A percentile compares a stretch with the other conserved stretches of the same genome.
These are phyloP conservation scores for Typhlichthys subterraneus DNA, from an alignment of 2,797 vertebrate species.

Conservation along the genomic window DNA sequence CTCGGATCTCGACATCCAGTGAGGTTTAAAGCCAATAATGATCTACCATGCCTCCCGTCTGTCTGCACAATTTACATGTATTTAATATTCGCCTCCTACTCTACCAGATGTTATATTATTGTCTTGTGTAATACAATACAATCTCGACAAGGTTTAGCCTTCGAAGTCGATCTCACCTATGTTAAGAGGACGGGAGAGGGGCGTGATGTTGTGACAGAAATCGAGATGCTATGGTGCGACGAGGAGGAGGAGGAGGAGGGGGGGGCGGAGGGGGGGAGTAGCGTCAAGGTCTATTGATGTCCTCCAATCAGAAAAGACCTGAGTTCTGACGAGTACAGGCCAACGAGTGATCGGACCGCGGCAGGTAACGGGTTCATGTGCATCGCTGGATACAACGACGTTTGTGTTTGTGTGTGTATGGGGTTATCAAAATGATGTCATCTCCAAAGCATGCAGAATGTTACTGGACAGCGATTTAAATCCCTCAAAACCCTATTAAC, in stretches of 20 bases:
- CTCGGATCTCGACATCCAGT: slow-evolving; percentile 35
- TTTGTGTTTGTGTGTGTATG: slow-evolving; percentile 7
- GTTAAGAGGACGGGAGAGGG: slow-evolving; percentile 53
- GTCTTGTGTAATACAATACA: slow-evolving; percentile 45
- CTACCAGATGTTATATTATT: slow-evolving; percentile 19
- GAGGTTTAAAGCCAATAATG: slow-evolving; percentile 19
- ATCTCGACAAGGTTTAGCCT: slow-evolving; percentile 64
- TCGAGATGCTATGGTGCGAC: slow-evolving; percentile 1
- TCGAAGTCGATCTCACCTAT: slow-evolving; percentile 54
- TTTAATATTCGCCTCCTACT: slow-evolving; percentile 29
- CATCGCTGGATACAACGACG: neutral
- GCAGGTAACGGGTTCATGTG: slow-evolving; percentile 58
- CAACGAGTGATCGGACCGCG: slow-evolving; percentile 40
- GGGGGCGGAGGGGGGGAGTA: neutral
- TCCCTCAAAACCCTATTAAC: slow-evolving; percentile 73
- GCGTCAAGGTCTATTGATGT: slow-evolving; percentile 10
- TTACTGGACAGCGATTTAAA: slow-evolving; percentile 71
- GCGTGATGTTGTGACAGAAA: slow-evolving; percentile 13
- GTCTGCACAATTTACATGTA: slow-evolving; percentile 22
- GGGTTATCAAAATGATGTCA: slow-evolving; percentile 81
- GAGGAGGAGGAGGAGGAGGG: neutral
- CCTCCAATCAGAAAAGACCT: slow-evolving; percentile 58
- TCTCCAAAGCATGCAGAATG: slow-evolving; percentile 65
- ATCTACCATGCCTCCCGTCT: slow-evolving; percentile 19
- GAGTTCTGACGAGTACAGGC: slow-evolving; percentile 45